A percentile compares a stretch with the other conserved stretches of the same genome.
Conservation (phyloP, 2,888 invertebrate species). For the Biston betularia region DNA sequence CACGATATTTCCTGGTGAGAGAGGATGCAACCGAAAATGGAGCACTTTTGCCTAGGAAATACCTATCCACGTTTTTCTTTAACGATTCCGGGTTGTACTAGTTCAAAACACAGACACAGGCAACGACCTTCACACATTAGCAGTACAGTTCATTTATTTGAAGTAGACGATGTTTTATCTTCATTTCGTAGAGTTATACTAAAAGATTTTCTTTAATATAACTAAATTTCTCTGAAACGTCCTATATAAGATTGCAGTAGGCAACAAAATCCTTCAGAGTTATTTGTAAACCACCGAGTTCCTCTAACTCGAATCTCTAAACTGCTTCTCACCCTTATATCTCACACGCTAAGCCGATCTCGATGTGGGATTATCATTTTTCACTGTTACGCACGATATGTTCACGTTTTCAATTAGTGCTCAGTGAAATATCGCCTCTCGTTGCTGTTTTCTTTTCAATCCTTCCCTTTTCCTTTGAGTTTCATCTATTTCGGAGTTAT, state of each 20-base stretch:
- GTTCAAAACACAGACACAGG: no score
- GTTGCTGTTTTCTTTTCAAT: constrained; percentile 28
- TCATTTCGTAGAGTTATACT: no score
- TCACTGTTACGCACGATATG: constrained; percentile 48
- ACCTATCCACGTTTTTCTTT: no score
- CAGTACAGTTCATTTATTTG: no score
- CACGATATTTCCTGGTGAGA: no score
- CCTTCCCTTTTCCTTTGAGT: constrained; percentile 27
- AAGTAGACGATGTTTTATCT: no score
- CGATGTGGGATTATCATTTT: constrained; percentile 51
- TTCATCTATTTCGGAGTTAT: constrained; percentile 27
- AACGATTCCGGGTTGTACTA: no score
- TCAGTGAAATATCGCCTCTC: constrained; percentile 50
- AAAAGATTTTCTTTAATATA: no score
- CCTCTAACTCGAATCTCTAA: constrained; percentile 13
- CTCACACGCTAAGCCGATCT: constrained; percentile 37
- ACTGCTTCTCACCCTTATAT: constrained; percentile 32
- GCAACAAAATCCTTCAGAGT: not conserved
- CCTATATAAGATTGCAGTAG: not conserved
- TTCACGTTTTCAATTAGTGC: constrained; percentile 55
- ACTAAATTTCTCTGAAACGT: no score
- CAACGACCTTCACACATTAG: no score
- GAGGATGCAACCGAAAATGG: no score
- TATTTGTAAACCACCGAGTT: constrained; percentile 3
- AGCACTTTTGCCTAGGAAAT: no score